These are phyloP conservation scores for Sparus aurata DNA, from an alignment of 2,797 vertebrate genomes.

Conservation along the genomic window DNA sequence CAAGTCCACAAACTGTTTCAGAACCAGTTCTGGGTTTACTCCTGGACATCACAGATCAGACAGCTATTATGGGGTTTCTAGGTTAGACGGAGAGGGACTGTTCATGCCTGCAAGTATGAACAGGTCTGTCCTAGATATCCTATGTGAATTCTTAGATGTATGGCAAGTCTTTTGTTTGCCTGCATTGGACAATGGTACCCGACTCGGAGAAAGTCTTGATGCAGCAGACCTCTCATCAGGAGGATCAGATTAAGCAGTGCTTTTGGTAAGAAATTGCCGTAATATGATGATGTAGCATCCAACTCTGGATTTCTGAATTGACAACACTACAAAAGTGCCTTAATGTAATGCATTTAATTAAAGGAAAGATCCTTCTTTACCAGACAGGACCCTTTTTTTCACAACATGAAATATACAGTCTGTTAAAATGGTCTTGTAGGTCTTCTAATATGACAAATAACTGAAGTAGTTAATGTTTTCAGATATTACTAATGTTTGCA, in stretches of 20 bases:
- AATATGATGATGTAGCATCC: neutral
- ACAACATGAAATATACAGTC: neutral
- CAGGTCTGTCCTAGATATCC: slow-evolving; percentile 13
- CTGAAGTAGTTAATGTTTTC: neutral
- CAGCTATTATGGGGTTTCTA: slow-evolving; percentile 9
- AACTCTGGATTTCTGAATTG: neutral
- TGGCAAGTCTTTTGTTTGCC: slow-evolving; percentile 15
- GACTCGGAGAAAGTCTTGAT: neutral
- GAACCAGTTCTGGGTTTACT: neutral
- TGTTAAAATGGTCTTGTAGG: neutral
- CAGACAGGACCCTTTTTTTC: neutral
- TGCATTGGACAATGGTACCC: neutral
- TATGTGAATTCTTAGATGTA: slow-evolving; percentile 19
- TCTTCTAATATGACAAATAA: neutral
- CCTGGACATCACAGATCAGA: slow-evolving; percentile 10
- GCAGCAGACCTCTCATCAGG: neutral
- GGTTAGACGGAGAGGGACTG: slow-evolving; percentile 14
- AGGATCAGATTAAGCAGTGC: neutral
- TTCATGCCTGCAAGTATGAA: slow-evolving; percentile 9
- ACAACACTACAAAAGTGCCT: neutral
- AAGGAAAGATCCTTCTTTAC: neutral
- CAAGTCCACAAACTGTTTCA: neutral
- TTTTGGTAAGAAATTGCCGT: neutral
- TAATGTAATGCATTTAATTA: neutral
- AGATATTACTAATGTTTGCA: neutral